Conservation (phyloP, 2,888 invertebrate species). For the Zygothrica quintamaculata region DNA sequence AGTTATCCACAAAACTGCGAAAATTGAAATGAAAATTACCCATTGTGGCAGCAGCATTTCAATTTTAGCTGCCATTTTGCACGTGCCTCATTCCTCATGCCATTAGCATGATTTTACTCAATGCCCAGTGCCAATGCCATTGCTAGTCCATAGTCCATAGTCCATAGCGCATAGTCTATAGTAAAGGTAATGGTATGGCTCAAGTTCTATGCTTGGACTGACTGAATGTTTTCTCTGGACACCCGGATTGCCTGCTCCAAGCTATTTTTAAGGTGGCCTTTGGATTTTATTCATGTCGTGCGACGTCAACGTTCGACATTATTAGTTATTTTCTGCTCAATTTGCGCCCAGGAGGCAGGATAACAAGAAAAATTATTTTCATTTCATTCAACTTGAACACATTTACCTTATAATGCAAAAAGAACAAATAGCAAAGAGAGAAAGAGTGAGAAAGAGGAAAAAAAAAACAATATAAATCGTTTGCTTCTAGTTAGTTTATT, state of each 20-base stretch:
- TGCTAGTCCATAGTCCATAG: no score
- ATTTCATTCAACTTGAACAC: conserved; percentile 79
- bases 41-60: conserved; percentile 75
- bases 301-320: conserved; percentile 74
- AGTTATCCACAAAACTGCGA: conserved; percentile 58
- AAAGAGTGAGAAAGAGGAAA: conserved; percentile 12
- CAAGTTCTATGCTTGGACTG: no score
- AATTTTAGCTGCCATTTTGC: conserved; percentile 69
- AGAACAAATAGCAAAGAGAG: conserved; percentile 52
- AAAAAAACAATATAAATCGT: conserved; percentile 18
- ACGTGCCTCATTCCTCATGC: conserved; percentile 59
- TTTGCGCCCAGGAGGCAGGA: conserved; percentile 80
- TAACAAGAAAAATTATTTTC: conserved; percentile 82
- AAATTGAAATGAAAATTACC: conserved; percentile 81
- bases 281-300: conserved; percentile 67
- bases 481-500: conserved; percentile 11
- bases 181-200: no score
- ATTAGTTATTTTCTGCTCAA: conserved; percentile 83
- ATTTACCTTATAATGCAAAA: no score
- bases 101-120: no score
- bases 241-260: conserved; percentile 20
- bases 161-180: no score
- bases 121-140: no score
- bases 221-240: no score
- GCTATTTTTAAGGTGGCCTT: conserved; percentile 15